Conservation (phyloP, 2,113 vertebrate species). For the Macrotis lagotis region DNA sequence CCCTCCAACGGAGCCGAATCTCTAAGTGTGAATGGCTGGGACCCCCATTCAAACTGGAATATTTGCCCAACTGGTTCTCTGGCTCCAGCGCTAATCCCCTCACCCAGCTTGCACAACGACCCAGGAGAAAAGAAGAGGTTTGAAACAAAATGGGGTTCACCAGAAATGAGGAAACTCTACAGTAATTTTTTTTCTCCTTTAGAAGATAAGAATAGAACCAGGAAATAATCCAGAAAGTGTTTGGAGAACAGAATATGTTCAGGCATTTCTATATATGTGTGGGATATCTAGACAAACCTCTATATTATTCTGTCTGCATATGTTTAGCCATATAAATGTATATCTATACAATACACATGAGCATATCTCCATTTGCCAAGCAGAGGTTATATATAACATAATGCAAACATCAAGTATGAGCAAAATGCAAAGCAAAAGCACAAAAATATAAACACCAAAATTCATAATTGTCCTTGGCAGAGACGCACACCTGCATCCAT, state of each 20-base stretch:
- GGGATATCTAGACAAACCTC: neutral
- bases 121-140: neutral
- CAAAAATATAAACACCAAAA: slow-evolving; percentile 55
- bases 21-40: neutral
- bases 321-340: neutral
- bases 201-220: slow-evolving; percentile 9
- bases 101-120: neutral
- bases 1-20: neutral
- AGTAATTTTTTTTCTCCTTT: neutral
- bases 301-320: neutral
- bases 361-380: neutral
- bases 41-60: neutral
- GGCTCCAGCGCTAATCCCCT: neutral
- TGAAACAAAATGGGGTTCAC: slow-evolving; percentile 13
- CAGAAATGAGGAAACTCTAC: neutral
- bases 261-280: neutral
- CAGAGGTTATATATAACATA: neutral
- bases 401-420: neutral
- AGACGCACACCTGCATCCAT: slow-evolving; percentile 53
- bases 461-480: slow-evolving; percentile 56
- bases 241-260: neutral
- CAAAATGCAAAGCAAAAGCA: neutral
- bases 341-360: neutral
- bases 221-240: neutral
- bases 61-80: neutral